Conservation (phyloP, 2,888 invertebrate genomes). For the Hofmannophila pseudospretella region DNA sequence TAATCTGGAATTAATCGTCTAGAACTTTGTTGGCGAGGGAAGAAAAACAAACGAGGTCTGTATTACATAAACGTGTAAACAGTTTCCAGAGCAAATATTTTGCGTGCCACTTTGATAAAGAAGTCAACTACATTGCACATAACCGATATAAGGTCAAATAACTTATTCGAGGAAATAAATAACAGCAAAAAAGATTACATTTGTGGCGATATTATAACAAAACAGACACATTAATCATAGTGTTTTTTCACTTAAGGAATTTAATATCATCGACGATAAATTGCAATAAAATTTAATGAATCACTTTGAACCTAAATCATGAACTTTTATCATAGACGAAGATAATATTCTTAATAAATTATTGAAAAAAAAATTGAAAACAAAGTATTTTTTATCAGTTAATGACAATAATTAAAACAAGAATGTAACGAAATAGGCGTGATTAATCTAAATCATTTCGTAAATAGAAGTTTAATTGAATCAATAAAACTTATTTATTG, state of each 20-base stretch:
- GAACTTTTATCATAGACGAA: slow-evolving; percentile 31
- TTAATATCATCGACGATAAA: slow-evolving; percentile 7
- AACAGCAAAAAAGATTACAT: no score
- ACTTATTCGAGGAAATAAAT: background rate
- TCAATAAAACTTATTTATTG: slow-evolving; percentile 56
- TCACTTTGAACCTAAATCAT: slow-evolving; percentile 34
- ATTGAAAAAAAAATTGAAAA: slow-evolving; percentile 34
- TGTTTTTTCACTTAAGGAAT: background rate
- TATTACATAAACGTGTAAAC: no score
- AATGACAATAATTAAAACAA: slow-evolving; percentile 43
- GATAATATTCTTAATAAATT: slow-evolving; percentile 35
- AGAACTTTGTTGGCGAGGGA: no score
- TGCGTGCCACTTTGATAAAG: no score
- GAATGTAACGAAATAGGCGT: background rate
- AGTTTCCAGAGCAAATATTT: no score
- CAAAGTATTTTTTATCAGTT: slow-evolving; percentile 23
- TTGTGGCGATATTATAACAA: no score
- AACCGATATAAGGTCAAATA: no score
- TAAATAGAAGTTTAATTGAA: slow-evolving; percentile 55
- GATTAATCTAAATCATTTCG: slow-evolving; percentile 19
- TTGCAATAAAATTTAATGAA: slow-evolving; percentile 27
- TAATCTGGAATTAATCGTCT: no score
- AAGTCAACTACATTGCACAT: no score
- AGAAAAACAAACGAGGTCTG: no score
- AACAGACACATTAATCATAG: background rate